Base-by-base conservation (phyloP, 35 echinoderm and acorn worm genomes). In the Diadema setosum region DNA sequence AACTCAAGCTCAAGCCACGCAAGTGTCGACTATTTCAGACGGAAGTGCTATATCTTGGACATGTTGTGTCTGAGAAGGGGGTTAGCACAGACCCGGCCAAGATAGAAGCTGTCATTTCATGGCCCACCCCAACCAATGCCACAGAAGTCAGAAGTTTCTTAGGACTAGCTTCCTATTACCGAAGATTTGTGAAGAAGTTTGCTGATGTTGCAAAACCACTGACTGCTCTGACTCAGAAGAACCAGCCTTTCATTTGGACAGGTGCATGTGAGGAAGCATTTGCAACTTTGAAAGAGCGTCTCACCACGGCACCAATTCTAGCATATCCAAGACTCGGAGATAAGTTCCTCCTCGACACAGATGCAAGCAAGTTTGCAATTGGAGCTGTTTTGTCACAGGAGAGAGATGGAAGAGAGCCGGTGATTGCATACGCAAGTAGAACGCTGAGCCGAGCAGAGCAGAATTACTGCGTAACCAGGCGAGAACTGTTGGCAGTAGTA, bases 361-460 rank as follows among this genome's bases (percentile, higher is more conserved):
- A n/a, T n/a, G n/a, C n/a, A n/a, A n/a, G n/a, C n/a, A n/a, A n/a
- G n/a, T n/a, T n/a, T n/a, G n/a, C n/a, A n/a, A n/a, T n/a, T n/a
- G n/a, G n/a, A n/a, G n/a, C n/a, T n/a, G n/a, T n/a, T n/a, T n/a
- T 94, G 40, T 94, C 93, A 3, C 87, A 94, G 35, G 50, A 84
- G 9, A 35, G 84, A 36, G 50, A 94, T 27, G 92, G 88, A 11
- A 56, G 81, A 65, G 93, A 90, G 17, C 39, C 26, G 4, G 88
- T 95, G 41, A 83, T 89, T 37, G 87, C 70, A 5, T 81, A 82
- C 44, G 46, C 45, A 0, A 89, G 87, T 39, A 50, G 55, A 21
- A 56, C 27, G 3, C 55, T 82, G 14, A 82, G 9, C 18, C 84
- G 82, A 59, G 23, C 87, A 0, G 87, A 89, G 27, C 70, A 44